These are phyloP conservation scores for Pristionchus fissidentatus DNA, from an alignment of 2,888 invertebrate species.

Conservation along the genomic window DNA sequence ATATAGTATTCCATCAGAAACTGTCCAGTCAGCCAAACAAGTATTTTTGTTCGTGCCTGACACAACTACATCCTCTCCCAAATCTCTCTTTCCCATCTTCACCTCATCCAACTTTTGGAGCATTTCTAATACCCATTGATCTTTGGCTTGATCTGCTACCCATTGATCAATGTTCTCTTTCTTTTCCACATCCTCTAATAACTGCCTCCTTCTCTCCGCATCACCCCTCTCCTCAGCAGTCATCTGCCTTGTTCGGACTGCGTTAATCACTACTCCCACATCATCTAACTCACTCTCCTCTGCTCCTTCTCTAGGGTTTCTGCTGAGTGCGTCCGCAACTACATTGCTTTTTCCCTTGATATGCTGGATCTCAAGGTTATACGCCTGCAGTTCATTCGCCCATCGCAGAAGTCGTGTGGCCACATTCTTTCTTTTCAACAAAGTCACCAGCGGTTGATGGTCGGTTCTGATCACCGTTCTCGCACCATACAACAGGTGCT, in stretches of 20 bases:
- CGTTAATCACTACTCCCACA: not conserved
- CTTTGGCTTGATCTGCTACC: not conserved
- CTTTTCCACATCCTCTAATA: not conserved
- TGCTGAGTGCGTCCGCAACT: constrained; percentile 8
- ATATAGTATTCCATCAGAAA: not conserved
- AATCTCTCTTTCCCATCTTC: not conserved
- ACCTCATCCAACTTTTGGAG: not conserved
- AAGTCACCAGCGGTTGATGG: not conserved
- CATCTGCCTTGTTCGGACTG: not conserved
- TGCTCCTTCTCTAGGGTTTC: not conserved
- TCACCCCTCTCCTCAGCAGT: not conserved
- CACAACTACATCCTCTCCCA: not conserved
- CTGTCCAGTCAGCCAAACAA: not conserved
- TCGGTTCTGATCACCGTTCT: not conserved
- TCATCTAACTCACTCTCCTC: not conserved
- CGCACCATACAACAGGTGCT: not conserved
- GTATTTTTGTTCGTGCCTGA: not conserved
- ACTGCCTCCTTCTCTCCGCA: not conserved
- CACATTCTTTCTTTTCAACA: not conserved
- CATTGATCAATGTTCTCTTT: not conserved
- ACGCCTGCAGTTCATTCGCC: not conserved
- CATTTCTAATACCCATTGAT: not conserved
- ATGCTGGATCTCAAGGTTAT: constrained; percentile 3
- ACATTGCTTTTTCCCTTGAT: constrained; percentile 2
- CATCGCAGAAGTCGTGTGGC: not conserved